Evolutionary conservation across 2,797 vertebrate species (phyloP).

Genomic region (Acropternis orthonyx): DNA sequence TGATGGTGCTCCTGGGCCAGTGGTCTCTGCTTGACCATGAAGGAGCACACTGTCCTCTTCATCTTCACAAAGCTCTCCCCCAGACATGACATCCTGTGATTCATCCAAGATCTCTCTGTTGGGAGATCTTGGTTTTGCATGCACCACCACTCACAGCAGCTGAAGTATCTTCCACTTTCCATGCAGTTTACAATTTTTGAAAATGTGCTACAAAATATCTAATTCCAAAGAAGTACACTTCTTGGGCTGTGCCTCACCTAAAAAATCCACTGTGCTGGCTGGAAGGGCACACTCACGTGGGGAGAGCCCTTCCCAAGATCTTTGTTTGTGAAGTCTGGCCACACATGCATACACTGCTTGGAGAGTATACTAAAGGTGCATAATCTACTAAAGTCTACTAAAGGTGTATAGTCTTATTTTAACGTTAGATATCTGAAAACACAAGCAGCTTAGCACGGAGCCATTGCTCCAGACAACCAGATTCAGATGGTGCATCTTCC

Average conservation of each 20-base stretch:
- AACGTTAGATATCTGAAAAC: neutral
- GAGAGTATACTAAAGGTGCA: neutral
- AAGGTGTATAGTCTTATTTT: neutral
- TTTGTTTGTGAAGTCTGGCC: no score
- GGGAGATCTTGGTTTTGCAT: neutral
- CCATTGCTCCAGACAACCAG: fast-evolving
- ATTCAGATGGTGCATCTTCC: neutral
- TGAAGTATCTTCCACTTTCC: neutral
- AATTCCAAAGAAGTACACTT: neutral
- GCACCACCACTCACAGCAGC: neutral
- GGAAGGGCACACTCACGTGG: no score
- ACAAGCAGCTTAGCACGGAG: neutral
- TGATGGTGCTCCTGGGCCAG: neutral
- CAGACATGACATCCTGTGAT: neutral
- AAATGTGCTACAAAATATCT: neutral
- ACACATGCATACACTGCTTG: no score
- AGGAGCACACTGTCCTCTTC: neutral
- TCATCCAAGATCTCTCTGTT: neutral
- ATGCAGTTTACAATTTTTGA: neutral
- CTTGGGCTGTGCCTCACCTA: no score
- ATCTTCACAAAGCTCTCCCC: neutral
- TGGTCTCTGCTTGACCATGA: neutral
- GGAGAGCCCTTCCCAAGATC: no score
- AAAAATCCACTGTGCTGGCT: no score
- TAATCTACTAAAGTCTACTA: neutral